Evolutionary conservation across 2,113 vertebrate species (phyloP).

Genomic region (Irena cyanogastra): DNA sequence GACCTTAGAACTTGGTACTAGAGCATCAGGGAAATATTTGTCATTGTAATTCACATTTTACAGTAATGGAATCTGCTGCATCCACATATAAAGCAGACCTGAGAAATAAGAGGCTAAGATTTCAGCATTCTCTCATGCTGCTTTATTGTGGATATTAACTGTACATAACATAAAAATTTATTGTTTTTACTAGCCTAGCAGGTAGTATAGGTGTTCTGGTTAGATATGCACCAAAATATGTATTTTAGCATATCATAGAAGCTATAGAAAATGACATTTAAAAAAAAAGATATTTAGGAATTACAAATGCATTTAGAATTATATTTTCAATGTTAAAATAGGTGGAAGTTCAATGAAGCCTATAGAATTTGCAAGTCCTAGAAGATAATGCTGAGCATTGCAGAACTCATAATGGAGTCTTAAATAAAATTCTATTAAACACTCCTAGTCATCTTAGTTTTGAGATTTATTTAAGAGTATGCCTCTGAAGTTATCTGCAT

Average conservation of each 20-base stretch:
- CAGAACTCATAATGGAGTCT: constrained; percentile 42
- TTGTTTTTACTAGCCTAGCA: not conserved
- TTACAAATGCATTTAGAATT: constrained; percentile 51
- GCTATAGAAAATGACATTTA: constrained; percentile 58
- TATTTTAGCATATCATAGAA: constrained; percentile 64
- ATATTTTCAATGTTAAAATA: constrained; percentile 44
- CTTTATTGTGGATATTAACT: not conserved
- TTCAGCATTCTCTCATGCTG: not conserved
- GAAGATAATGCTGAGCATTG: constrained; percentile 67
- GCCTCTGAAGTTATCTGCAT: not conserved
- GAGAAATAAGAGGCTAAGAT: not conserved
- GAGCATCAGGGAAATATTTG: not conserved
- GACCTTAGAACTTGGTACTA: not conserved
- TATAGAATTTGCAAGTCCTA: constrained; percentile 57
- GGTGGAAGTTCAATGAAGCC: constrained; percentile 61
- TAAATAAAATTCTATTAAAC: not conserved
- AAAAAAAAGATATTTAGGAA: constrained; percentile 53
- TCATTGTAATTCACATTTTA: not conserved
- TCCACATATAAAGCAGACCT: not conserved
- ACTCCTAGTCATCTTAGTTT: not conserved
- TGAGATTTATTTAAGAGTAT: not conserved
- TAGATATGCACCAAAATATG: constrained; percentile 51
- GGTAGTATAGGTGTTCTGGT: not conserved
- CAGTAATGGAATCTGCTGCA: not conserved
- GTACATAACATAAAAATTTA: not conserved